Evolutionary conservation across 1,140 invertebrate species (phyloP), one percentile per base, ranked within the genome.

Genomic region (Brachionus paranguensis): DNA sequence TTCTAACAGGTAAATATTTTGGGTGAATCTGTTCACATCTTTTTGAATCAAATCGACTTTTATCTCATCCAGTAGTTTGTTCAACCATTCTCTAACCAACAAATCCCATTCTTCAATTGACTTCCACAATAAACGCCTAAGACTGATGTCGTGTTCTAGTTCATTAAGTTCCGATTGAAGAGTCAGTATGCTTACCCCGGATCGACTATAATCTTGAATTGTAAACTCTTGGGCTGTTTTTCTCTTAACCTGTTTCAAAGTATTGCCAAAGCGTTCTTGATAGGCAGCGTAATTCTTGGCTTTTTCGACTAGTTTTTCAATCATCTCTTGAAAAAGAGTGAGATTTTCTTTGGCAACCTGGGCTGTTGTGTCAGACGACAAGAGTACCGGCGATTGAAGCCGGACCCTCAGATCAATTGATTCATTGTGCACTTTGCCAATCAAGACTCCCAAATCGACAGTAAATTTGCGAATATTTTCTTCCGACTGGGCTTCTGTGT

Each of bases 401-500:
- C 85, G 83, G 55, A 86, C 86, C 85, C 87, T 88, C 10, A 89
- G 84, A 14, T 88, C 87, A 83, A 87, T 87, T 37, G 89, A 84
- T 74, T 87, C 87, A 43, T 85, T 84, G 12, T 85, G 84, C 43
- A 89, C 89, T 53, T 87, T 85, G 72, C 85, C 85, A 43, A 89
- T 88, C 3, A 89, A 85, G 1, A 83, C 85, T 64, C 89, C 87
- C 43, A 90, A 86, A 79, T 89, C 87, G 4, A 86, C 84, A 43
- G 87, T 88, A 85, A 89, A 89, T 84, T 88, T 88, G 53, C 88
- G 85, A 33, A 90, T 89, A 83, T 89, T 89, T 72, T 89, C 89
- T 85, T 90, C 89, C 74, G 88, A 88, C 85, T 89, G 89, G n/a
- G 89, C 89, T 84, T 90, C 89, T 85, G 87, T 87, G 85, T 87